phyloP scores from a whole-genome alignment of 2,113 vertebrate species.

The Herpetotheres cachinnans region DNA sequence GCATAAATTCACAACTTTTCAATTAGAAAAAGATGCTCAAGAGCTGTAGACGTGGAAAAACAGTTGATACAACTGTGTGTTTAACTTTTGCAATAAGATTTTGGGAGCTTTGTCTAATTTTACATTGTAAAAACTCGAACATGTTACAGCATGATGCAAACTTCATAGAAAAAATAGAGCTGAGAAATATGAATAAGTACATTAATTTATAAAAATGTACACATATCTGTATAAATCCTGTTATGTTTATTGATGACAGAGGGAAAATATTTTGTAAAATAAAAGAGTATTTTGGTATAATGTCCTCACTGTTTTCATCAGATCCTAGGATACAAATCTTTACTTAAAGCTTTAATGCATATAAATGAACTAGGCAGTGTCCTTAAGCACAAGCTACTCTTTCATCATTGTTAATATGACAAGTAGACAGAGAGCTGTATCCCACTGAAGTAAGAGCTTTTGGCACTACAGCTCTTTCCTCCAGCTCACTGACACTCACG shows the following conservation, averaged over 20 bases:
- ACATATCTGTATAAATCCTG: background rate
- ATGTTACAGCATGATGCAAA: background rate
- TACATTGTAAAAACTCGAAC: background rate
- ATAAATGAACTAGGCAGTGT: background rate
- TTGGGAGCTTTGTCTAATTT: background rate
- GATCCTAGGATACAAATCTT: background rate
- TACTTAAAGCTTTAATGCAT: background rate
- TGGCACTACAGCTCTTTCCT: background rate
- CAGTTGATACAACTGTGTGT: background rate
- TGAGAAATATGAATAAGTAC: background rate
- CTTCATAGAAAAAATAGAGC: background rate
- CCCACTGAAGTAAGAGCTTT: background rate
- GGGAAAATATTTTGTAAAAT: constrained; percentile 22
- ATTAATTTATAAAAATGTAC: background rate
- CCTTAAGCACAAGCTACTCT: background rate
- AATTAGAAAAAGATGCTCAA: background rate
- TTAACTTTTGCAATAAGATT: background rate
- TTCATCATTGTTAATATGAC: background rate
- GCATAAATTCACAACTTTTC: background rate
- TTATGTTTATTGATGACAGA: background rate
- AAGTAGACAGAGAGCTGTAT: background rate
- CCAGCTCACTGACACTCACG: background rate
- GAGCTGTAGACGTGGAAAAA: background rate
- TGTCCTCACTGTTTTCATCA: background rate
- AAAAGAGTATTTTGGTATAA: constrained; percentile 45